A percentile compares a stretch with the other conserved stretches of the same genome.
Evolutionary conservation across 1,140 invertebrate species (phyloP).

Genomic region (Chionoecetes opilio): DNA sequence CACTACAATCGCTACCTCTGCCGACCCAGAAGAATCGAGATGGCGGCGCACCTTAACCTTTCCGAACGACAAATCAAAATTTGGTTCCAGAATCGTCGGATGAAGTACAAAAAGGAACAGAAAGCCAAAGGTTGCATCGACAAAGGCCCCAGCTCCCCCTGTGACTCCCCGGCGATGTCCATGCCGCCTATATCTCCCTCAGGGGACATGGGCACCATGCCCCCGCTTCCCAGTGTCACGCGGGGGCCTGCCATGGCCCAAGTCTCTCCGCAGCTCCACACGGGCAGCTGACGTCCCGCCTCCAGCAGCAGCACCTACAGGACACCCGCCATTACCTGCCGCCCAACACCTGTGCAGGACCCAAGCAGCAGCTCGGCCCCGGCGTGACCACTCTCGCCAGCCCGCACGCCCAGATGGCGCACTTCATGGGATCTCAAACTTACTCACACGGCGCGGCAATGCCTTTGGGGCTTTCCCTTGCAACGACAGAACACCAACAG

Average conservation of each 20-base stretch:
- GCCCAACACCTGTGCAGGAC: conserved; percentile 25
- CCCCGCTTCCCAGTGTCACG: conserved; percentile 53
- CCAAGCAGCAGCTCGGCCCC: conserved; percentile 33
- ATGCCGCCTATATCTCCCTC: conserved; percentile 59
- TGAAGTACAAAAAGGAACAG: conserved; percentile 98
- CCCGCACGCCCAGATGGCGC: conserved; percentile 15
- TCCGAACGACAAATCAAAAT: conserved; percentile 97
- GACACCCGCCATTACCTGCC: not conserved
- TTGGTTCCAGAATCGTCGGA: conserved; percentile 99
- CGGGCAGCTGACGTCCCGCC: not conserved
- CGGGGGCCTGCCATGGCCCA: conserved; percentile 42
- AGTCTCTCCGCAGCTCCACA: not conserved
- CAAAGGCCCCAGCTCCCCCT: conserved; percentile 93
- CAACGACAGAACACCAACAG: not conserved
- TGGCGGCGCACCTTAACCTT: conserved; percentile 90
- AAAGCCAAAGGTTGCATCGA: conserved; percentile 93
- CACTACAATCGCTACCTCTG: conserved; percentile 95
- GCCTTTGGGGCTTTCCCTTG: not conserved
- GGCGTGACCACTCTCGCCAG: conserved; percentile 40
- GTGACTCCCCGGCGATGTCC: conserved; percentile 48
- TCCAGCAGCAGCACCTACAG: conserved; percentile 45
- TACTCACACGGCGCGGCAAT: conserved; percentile 37
- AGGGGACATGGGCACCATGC: not conserved
- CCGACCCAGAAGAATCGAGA: conserved; percentile 91
- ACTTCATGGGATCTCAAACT: conserved; percentile 43